Conservation (phyloP, 2,888 invertebrate species). For the Sympetrum striolatum region DNA sequence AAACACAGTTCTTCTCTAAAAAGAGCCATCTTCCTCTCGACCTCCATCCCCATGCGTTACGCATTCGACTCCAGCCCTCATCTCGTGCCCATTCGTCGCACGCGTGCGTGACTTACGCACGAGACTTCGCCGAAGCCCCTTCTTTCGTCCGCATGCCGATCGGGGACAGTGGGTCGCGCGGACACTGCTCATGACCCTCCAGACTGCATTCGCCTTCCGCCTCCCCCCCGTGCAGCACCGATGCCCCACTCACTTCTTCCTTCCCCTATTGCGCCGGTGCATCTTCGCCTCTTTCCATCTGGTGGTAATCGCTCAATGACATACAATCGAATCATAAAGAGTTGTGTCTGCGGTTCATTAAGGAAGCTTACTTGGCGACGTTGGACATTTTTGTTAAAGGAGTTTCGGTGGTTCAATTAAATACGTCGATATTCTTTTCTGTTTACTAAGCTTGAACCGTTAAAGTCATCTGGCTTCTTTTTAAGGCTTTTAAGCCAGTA, state of each 20-base stretch:
- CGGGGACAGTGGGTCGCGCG: constrained; percentile 35
- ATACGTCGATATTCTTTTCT: too few relatives aligned
- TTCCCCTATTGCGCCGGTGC: not conserved
- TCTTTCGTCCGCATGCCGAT: constrained; percentile 3
- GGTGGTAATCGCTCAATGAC: too few relatives aligned
- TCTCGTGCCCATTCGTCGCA: not conserved
- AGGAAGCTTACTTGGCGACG: too few relatives aligned
- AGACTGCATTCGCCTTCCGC: not conserved
- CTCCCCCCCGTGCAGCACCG: not conserved
- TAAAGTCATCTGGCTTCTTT: too few relatives aligned
- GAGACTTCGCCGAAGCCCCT: not conserved
- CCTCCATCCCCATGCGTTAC: not conserved
- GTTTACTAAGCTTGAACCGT: too few relatives aligned
- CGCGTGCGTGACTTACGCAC: not conserved
- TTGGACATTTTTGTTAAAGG: too few relatives aligned
- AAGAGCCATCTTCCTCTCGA: not conserved
- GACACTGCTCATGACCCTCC: not conserved
- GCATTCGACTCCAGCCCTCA: not conserved
- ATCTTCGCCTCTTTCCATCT: not conserved
- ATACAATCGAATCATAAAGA: too few relatives aligned
- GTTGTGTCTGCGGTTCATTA: too few relatives aligned
- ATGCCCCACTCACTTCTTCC: not conserved
- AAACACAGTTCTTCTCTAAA: too few relatives aligned
- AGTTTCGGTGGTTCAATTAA: too few relatives aligned
- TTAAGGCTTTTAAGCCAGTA: too few relatives aligned